A percentile compares a stretch with the other conserved stretches of the same genome.
Evolutionary conservation across 2,113 vertebrate genomes (phyloP).

Genomic region (Triplophysa rosa): DNA sequence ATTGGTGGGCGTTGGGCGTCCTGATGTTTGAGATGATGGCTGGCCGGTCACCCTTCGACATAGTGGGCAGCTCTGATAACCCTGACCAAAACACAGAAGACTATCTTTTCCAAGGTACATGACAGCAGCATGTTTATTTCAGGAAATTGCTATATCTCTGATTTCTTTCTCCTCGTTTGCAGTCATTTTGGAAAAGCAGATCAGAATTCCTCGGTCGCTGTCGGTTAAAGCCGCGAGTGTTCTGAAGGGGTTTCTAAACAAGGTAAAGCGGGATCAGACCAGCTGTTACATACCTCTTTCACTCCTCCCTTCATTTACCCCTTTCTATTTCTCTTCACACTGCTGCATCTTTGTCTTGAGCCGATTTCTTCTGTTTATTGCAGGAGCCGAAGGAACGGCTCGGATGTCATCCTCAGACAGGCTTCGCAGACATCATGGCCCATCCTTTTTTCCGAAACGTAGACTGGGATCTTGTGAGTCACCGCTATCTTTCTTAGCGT

Average conservation of each 20-base stretch:
- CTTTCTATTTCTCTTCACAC: neutral
- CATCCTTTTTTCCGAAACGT: slow-evolving; percentile 97
- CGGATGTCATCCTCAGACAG: slow-evolving; percentile 97
- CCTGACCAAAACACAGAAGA: slow-evolving; percentile 99
- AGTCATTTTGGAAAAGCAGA: slow-evolving; percentile 99
- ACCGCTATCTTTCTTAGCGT: slow-evolving; percentile 8
- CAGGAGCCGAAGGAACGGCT: slow-evolving; percentile 97
- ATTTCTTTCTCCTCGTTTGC: slow-evolving; percentile 44
- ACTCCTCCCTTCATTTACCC: neutral
- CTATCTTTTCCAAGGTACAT: slow-evolving; percentile 96
- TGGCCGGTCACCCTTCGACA: slow-evolving; percentile 94
- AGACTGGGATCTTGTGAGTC: slow-evolving; percentile 95
- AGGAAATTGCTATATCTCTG: neutral
- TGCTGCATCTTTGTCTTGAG: neutral
- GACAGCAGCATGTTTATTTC: neutral
- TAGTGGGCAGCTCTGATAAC: slow-evolving; percentile 97
- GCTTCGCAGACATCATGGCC: slow-evolving; percentile 96
- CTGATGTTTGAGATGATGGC: slow-evolving; percentile 99
- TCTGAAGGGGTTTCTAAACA: slow-evolving; percentile 98
- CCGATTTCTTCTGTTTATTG: slow-evolving; percentile 12
- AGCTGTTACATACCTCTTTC: slow-evolving; percentile 22
- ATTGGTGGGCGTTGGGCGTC: slow-evolving; percentile 98
- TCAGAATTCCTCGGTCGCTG: slow-evolving; percentile 93
- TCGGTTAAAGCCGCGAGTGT: slow-evolving; percentile 99
- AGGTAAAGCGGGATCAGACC: slow-evolving; percentile 74